Percentiles rank a stretch among this genome's conserved stretches.
Conservation (phyloP, 2,888 invertebrate species). For the Mystacides longicornis region DNA sequence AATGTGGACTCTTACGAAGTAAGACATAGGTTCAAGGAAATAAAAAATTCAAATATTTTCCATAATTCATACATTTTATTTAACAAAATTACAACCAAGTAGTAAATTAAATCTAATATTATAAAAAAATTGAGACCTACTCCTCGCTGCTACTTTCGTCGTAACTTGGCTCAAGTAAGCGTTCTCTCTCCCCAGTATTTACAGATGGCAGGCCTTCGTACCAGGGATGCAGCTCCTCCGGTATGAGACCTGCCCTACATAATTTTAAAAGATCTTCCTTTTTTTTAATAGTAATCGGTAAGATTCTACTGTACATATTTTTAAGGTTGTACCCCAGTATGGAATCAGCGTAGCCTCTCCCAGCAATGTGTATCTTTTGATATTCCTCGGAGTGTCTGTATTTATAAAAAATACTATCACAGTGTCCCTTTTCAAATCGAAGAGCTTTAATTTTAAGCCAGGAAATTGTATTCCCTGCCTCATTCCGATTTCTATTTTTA, state of each 20-base stretch:
- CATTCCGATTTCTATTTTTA: neutral
- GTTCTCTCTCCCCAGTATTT: neutral
- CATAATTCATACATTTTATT: too few relatives aligned
- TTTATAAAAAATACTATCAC: neutral
- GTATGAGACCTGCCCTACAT: slow-evolving; percentile 1
- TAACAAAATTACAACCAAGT: too few relatives aligned
- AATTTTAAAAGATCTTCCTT: neutral
- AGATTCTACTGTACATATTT: neutral
- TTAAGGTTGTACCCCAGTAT: neutral
- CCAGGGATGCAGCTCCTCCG: neutral
- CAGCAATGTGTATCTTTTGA: neutral
- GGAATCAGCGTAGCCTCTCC: neutral
- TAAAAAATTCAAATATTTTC: too few relatives aligned
- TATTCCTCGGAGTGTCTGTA: neutral
- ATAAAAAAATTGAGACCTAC: too few relatives aligned
- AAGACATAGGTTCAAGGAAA: too few relatives aligned
- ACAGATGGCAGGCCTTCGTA: neutral
- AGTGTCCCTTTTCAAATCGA: neutral
- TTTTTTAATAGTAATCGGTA: neutral
- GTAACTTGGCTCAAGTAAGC: neutral
- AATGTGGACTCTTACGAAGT: too few relatives aligned
- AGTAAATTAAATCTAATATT: too few relatives aligned
- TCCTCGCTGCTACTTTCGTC: too few relatives aligned
- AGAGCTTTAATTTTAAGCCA: slow-evolving; percentile 1
- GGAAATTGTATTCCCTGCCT: neutral